Evolutionary conservation across 2,113 vertebrate species (phyloP), one percentile per base, ranked within the genome.

Genomic region (Catharus bicknelli): DNA sequence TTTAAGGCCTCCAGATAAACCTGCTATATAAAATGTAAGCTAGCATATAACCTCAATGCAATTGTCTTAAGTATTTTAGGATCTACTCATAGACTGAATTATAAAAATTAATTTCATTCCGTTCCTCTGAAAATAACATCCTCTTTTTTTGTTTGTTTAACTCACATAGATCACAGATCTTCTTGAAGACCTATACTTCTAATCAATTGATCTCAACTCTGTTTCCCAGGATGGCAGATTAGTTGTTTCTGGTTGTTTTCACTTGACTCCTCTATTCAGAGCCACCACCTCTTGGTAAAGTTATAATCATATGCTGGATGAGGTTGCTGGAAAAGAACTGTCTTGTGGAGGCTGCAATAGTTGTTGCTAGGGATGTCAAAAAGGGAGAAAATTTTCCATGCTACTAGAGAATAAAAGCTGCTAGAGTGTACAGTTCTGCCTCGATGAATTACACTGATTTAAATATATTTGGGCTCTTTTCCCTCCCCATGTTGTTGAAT

Each of bases 401-500:
- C 5, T 80, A 14, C 11, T 55, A 36, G 20, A 58, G 29, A 78
- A 74, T 36, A 75, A 77, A 84, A 66, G 9, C 11, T 81, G 9
- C 10, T 63, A 40, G 75, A 70, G 1, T 40, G 25, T 48, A 64
- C 10, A 11, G 9, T 48, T 68, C 59, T 61, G 16, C 10, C 51
- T 58, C 16, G 11, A 36, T 23, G 38, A 80, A 48, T 30, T 57
- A 66, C 9, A 32, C 10, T 29, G 14, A 45, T 69, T 69, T 48
- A 53, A 86, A 57, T n/a, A 17, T 43, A 73, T 26, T 76, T 76
- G 29, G 53, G 2, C 14, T 57, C 15, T 58, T 83, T 68, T 36
- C 16, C 8, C 17, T 42, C 4, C 14, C 9, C 21, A 9, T 0
- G 0, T 19, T 75, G 8, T 43, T 69, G 40, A 61, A 30, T 45